These are phyloP conservation scores for Puntigrus tetrazona DNA, from an alignment of 2,113 vertebrate genomes.

Conservation along the genomic window DNA sequence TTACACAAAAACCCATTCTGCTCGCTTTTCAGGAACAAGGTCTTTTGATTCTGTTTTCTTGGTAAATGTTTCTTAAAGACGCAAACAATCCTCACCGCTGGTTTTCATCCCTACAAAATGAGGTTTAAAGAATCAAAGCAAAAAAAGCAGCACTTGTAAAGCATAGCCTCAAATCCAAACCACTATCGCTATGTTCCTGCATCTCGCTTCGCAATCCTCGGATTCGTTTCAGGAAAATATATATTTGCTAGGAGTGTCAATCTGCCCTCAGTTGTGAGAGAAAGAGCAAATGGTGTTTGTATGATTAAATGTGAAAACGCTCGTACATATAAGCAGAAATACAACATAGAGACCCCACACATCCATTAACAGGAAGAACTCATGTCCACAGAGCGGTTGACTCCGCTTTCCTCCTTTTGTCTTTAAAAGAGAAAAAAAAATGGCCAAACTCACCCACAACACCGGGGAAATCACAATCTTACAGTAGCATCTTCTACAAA, in stretches of 20 bases:
- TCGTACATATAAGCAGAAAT: conserved; percentile 44
- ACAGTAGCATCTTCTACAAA: conserved; percentile 15
- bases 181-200: conserved; percentile 52
- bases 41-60: conserved; percentile 42
- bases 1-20: not conserved
- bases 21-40: not conserved
- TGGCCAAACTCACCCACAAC: conserved; percentile 24
- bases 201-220: conserved; percentile 41
- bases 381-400: conserved; percentile 32
- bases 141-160: conserved; percentile 62
- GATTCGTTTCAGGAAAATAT: conserved; percentile 46
- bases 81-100: conserved; percentile 20
- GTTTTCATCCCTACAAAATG: conserved; percentile 41
- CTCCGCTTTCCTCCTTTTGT: conserved; percentile 35
- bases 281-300: conserved; percentile 35
- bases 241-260: conserved; percentile 44
- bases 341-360: conserved; percentile 46
- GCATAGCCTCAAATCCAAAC: conserved; percentile 57
- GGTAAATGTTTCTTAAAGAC: conserved; percentile 37
- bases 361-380: conserved; percentile 45
- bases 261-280: conserved; percentile 29
- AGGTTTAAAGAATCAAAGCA: conserved; percentile 54
- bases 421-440: conserved; percentile 22
- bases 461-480: conserved; percentile 28
- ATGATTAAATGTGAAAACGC: conserved; percentile 43